Evolutionary conservation across 92 coral and sea anemone genomes (phyloP).

Genomic region (Chrysogorgia sp.): DNA sequence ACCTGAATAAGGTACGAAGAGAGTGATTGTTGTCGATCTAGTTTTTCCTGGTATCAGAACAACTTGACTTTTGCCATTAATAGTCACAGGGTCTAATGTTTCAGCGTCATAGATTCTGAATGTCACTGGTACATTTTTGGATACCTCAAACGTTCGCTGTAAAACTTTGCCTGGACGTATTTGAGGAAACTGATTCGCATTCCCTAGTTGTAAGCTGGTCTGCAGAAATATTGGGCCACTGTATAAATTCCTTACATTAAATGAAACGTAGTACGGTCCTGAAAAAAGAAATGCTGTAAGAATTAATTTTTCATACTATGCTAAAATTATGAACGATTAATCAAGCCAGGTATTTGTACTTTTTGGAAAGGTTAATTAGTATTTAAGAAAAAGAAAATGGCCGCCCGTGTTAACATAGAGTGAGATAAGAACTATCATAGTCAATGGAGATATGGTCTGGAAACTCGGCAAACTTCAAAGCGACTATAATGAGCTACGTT

Average conservation of each 20-base stretch:
- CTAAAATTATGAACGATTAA: too few relatives aligned
- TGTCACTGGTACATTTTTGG: neutral
- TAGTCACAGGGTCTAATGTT: neutral
- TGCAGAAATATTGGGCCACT: neutral
- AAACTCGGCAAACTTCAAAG: too few relatives aligned
- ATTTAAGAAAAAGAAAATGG: too few relatives aligned
- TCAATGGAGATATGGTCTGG: too few relatives aligned
- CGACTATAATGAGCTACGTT: too few relatives aligned
- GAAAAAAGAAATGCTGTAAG: too few relatives aligned
- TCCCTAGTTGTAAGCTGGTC: neutral
- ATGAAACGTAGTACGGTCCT: constrained; percentile 9
- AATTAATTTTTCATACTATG: too few relatives aligned
- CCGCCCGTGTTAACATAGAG: too few relatives aligned
- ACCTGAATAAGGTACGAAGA: constrained; percentile 5
- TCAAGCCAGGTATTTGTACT: too few relatives aligned
- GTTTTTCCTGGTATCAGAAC: neutral
- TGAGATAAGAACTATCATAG: too few relatives aligned
- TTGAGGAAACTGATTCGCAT: neutral
- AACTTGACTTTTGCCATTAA: neutral
- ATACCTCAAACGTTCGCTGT: neutral
- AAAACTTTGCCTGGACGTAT: neutral
- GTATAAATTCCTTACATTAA: neutral
- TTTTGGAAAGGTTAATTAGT: too few relatives aligned
- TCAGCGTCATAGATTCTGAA: neutral
- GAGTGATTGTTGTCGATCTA: neutral